These are phyloP conservation scores for Plebejus melissa DNA, from an alignment of 2,888 invertebrate genomes.

Conservation along the genomic window DNA sequence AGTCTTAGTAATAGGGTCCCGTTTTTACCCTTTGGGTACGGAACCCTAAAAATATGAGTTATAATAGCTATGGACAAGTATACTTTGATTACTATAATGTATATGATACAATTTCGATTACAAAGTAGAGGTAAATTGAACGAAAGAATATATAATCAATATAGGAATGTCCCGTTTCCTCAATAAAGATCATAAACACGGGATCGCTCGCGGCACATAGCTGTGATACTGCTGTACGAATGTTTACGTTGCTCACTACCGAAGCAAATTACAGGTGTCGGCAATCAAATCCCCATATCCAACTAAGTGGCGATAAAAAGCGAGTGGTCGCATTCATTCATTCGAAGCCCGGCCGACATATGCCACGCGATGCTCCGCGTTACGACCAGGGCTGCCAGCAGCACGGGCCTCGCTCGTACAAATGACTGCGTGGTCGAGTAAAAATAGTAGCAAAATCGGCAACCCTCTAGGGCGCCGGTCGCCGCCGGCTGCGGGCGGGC, in stretches of 20 bases:
- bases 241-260: constrained; percentile 34
- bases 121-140: not conserved
- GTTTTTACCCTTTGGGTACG: too few relatives aligned
- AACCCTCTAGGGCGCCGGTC: constrained; percentile 1
- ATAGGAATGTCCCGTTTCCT: not conserved
- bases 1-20: too few relatives aligned
- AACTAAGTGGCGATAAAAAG: constrained; percentile 68
- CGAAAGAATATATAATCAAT: not conserved
- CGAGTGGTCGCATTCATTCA: constrained; percentile 51
- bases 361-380: constrained; percentile 34
- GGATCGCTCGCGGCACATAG: not conserved
- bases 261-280: constrained; percentile 67
- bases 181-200: not conserved
- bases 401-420: not conserved
- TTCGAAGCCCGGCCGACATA: constrained; percentile 37
- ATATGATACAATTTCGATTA: not conserved
- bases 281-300: constrained; percentile 54
- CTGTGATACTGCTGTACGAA: constrained; percentile 13
- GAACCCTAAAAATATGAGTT: too few relatives aligned
- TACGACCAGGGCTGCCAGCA: constrained; percentile 32
- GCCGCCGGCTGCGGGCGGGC: constrained; percentile 32
- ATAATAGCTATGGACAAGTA: too few relatives aligned
- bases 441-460: not conserved
- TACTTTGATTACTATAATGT: too few relatives aligned
- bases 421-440: not conserved